A percentile compares a stretch with the other conserved stretches of the same genome.
Conservation (phyloP, 2,113 vertebrate species). For the Pollimyrus isidori region DNA sequence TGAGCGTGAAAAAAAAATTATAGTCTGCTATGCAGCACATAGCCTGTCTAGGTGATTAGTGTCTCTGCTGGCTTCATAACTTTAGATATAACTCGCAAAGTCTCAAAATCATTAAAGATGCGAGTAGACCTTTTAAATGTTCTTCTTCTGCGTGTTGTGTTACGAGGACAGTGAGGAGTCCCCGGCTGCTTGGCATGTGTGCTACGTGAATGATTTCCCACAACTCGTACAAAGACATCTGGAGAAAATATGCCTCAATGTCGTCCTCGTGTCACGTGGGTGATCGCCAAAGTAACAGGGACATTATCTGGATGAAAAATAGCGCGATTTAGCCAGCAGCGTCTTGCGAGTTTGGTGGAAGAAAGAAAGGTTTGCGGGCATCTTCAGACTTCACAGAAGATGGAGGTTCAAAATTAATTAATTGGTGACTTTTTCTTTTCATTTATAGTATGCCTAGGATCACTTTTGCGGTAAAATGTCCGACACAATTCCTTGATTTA, state of each 20-base stretch:
- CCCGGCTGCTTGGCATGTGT: not conserved
- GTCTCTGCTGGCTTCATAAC: not conserved
- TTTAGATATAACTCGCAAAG: not conserved
- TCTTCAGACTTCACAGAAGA: not conserved
- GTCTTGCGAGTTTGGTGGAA: not conserved
- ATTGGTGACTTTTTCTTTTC: not conserved
- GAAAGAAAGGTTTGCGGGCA: not conserved
- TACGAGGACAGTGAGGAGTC: not conserved
- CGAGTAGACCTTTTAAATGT: not conserved
- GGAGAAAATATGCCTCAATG: not conserved
- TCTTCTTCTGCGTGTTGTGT: not conserved
- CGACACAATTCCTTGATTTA: not conserved
- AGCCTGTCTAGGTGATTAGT: not conserved
- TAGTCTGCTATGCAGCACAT: not conserved
- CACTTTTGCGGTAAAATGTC: not conserved
- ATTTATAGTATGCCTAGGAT: not conserved
- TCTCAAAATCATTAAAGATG: not conserved
- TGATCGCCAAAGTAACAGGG: conserved; percentile 1
- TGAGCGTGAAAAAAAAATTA: not conserved
- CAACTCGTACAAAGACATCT: not conserved
- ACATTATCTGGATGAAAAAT: conserved; percentile 6
- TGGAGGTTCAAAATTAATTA: not conserved
- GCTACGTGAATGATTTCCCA: not conserved
- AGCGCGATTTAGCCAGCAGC: not conserved
- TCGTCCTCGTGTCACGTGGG: not conserved